Evolutionary conservation across 2,113 vertebrate genomes (phyloP).

Genomic region (Bubo blakistoni): DNA sequence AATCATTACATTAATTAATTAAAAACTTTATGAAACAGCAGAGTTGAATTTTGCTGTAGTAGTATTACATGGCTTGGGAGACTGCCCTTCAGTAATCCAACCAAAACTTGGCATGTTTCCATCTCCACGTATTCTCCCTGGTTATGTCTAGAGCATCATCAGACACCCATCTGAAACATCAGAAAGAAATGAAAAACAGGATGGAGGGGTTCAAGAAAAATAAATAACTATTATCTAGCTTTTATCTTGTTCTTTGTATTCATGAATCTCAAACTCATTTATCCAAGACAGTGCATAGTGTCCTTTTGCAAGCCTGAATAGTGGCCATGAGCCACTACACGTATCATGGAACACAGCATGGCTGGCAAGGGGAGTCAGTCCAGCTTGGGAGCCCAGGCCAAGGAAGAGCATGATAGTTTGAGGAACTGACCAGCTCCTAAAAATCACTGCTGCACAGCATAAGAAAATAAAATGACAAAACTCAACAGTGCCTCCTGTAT

Average conservation of each 20-base stretch:
- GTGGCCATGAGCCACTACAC: fast-evolving
- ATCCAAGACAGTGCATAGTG: neutral
- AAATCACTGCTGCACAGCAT: neutral
- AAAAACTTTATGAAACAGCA: neutral
- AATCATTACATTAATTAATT: neutral
- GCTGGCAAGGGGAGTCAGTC: neutral
- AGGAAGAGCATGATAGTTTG: neutral
- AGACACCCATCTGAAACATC: neutral
- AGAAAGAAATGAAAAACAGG: neutral
- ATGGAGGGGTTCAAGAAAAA: neutral
- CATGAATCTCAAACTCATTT: neutral
- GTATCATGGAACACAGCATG: fast-evolving
- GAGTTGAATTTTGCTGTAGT: neutral
- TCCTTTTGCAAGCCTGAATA: neutral
- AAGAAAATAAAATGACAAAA: neutral
- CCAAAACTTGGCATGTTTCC: neutral
- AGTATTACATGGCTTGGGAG: neutral
- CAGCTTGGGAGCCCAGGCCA: fast-evolving
- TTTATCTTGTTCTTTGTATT: neutral
- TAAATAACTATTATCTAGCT: neutral
- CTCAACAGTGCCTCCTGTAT: neutral
- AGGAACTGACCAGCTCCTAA: neutral
- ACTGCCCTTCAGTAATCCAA: neutral
- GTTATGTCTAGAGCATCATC: neutral
- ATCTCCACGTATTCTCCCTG: neutral